Percentiles rank a stretch among this genome's conserved stretches.
Evolutionary conservation across 2,797 vertebrate genomes (phyloP).

Genomic region (Sarcophilus harrisii): DNA sequence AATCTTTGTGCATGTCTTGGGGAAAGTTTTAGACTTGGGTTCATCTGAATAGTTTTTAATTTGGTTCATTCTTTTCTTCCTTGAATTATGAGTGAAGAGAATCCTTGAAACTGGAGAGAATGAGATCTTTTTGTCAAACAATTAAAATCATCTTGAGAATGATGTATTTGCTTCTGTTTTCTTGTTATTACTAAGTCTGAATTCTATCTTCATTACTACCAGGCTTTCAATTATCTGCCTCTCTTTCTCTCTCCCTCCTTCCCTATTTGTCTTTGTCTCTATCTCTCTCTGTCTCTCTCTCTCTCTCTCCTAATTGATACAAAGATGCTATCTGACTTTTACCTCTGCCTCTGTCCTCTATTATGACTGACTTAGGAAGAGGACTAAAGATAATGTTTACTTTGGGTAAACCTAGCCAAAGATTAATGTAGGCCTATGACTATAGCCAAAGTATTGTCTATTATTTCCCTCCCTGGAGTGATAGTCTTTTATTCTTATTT

Average conservation of each 20-base stretch:
- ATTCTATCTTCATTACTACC: conserved; percentile 31
- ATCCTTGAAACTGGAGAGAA: not conserved
- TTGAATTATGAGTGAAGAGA: conserved; percentile 3
- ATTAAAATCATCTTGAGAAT: conserved; percentile 19
- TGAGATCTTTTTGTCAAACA: conserved; percentile 15
- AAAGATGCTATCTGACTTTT: conserved; percentile 28
- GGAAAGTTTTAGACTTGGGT: too few species aligned
- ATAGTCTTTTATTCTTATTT: too few species aligned
- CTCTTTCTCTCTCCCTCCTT: not conserved
- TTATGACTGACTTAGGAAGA: conserved; percentile 38
- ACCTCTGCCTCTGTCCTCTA: conserved; percentile 32
- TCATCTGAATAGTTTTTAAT: conserved; percentile 15
- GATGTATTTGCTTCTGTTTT: conserved; percentile 28
- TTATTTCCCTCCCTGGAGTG: too few species aligned
- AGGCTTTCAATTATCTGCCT: conserved; percentile 14
- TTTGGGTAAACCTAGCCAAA: too few species aligned
- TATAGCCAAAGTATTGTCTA: too few species aligned
- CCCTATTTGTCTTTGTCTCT: too few species aligned
- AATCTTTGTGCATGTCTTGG: not conserved
- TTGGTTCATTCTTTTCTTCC: conserved; percentile 45
- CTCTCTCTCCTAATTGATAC: too few species aligned
- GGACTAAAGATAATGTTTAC: too few species aligned
- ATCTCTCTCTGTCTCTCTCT: too few species aligned
- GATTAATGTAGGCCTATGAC: too few species aligned
- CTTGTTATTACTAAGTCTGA: conserved; percentile 44